Conservation (phyloP, 1,140 invertebrate genomes). For the Cryptotermes secundus region DNA sequence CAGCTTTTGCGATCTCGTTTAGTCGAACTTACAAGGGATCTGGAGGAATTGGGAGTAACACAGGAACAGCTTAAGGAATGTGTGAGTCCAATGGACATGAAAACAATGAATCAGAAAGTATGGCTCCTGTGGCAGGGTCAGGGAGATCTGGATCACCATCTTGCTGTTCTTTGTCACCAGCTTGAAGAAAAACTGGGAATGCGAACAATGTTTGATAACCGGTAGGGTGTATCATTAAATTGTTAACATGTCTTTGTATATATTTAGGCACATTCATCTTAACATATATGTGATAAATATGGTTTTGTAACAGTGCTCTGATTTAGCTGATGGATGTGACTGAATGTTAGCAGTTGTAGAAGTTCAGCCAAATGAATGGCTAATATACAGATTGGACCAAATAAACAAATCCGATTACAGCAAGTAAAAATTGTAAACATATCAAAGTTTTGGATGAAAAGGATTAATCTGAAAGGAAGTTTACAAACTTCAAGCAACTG, state of each 20-base stretch:
- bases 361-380: too few species aligned
- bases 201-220: conserved; percentile 68
- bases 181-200: conserved; percentile 73
- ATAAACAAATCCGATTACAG: too few species aligned
- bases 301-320: neutral
- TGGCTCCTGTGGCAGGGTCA: conserved; percentile 76
- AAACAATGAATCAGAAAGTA: conserved; percentile 72
- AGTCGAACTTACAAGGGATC: conserved; percentile 42
- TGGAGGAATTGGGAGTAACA: conserved; percentile 60
- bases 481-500: too few species aligned
- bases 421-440: too few species aligned
- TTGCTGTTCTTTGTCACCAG: conserved; percentile 69
- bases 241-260: conserved; percentile 32
- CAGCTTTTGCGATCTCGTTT: conserved; percentile 39
- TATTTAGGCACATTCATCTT: neutral
- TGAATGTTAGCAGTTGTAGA: too few species aligned
- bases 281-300: neutral
- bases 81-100: conserved; percentile 83
- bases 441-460: too few species aligned
- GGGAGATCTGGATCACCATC: conserved; percentile 74
- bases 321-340: too few species aligned
- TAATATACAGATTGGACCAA: too few species aligned
- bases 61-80: conserved; percentile 82
- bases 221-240: conserved; percentile 42
- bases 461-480: too few species aligned